Percentiles rank a stretch among this genome's conserved stretches.
Conservation (phyloP, 2,113 vertebrate genomes). For the Peucedramus taeniatus region DNA sequence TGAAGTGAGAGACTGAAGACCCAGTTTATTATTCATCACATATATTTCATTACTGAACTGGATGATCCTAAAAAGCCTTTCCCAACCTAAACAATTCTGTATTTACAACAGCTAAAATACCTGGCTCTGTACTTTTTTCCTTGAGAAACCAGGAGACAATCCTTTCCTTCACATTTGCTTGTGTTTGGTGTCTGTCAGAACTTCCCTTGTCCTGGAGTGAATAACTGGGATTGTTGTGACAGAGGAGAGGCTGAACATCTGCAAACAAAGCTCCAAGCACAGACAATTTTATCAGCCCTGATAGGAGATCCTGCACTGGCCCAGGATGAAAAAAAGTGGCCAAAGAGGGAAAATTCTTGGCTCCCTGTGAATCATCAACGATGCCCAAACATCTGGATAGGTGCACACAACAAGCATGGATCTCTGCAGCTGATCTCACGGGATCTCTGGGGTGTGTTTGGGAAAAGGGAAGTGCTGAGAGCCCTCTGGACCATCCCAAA, state of each 20-base stretch:
- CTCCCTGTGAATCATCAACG: not conserved
- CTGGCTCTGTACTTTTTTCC: not conserved
- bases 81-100: not conserved
- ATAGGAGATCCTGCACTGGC: not conserved
- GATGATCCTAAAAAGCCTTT: not conserved
- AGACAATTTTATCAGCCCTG: not conserved
- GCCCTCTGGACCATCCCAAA: constrained; percentile 14
- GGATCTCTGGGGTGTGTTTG: not conserved
- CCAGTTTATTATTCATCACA: not conserved
- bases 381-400: not conserved
- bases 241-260: not conserved
- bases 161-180: not conserved
- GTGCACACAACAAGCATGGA: not conserved
- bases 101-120: not conserved
- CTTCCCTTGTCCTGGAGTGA: not conserved
- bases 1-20: not conserved
- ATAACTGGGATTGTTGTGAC: not conserved
- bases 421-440: not conserved
- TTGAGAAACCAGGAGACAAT: not conserved
- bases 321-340: not conserved
- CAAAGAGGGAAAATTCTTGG: constrained; percentile 13
- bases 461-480: constrained; percentile 15
- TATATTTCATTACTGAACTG: not conserved
- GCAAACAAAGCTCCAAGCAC: not conserved
- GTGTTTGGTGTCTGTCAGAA: not conserved